Conservation (phyloP, 2,888 invertebrate species). For the Autographa pulchrina region DNA sequence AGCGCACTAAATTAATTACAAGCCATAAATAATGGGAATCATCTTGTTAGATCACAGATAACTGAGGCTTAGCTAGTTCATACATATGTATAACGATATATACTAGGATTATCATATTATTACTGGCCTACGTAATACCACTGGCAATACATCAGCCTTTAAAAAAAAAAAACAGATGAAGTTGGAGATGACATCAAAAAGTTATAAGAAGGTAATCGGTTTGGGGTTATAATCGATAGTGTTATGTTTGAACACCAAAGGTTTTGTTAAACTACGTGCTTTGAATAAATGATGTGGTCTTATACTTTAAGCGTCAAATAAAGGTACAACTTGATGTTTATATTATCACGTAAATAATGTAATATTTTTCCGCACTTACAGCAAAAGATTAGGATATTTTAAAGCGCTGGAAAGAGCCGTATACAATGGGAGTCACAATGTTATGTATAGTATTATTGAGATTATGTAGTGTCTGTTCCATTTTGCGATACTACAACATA, state of each 20-base stretch:
- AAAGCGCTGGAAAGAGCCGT: too few species aligned
- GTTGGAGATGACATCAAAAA: background rate
- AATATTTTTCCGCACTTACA: too few species aligned
- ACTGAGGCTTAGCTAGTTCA: slow-evolving; percentile 53
- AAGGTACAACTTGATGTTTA: background rate
- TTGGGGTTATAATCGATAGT: slow-evolving; percentile 5
- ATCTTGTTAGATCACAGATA: slow-evolving; percentile 64
- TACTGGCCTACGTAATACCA: slow-evolving; percentile 12
- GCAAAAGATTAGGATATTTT: too few species aligned
- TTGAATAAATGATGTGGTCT: background rate
- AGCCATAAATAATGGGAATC: slow-evolving; percentile 60
- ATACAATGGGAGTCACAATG: too few species aligned
- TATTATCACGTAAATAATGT: too few species aligned
- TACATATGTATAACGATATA: slow-evolving; percentile 54
- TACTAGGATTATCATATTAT: slow-evolving; percentile 39
- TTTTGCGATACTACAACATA: too few species aligned
- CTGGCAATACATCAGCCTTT: background rate
- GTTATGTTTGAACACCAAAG: background rate
- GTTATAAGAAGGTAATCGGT: background rate
- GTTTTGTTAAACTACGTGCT: background rate
- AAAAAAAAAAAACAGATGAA: background rate
- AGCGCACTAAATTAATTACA: slow-evolving; percentile 62
- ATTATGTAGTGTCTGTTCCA: too few species aligned
- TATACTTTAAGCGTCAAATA: background rate
- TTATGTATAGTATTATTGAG: too few species aligned